These are phyloP conservation scores for Scrobipalpa atriplicella DNA, from an alignment of 2,888 invertebrate species.

Conservation along the genomic window DNA sequence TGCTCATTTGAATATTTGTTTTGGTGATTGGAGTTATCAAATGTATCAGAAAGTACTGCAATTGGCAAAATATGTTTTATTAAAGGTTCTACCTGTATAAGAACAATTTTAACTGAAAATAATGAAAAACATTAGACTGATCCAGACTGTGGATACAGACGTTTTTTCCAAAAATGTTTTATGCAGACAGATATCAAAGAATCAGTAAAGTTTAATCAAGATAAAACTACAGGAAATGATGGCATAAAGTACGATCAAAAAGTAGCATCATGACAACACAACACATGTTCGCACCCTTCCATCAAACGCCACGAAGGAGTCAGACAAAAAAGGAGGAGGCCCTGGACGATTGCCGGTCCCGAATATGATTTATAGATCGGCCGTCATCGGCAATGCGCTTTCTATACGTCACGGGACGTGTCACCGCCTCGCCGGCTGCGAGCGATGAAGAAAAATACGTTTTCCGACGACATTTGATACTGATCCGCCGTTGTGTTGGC, in stretches of 20 bases:
- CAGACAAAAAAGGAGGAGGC: slow-evolving; percentile 79
- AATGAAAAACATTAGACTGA: too few species aligned
- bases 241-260: slow-evolving; percentile 39
- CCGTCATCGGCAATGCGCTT: slow-evolving; percentile 79
- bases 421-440: slow-evolving; percentile 52
- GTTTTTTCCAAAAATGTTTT: too few species aligned
- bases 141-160: too few species aligned
- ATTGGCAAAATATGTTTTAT: too few species aligned
- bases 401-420: slow-evolving; percentile 71
- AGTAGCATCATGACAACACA: slow-evolving; percentile 38
- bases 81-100: too few species aligned
- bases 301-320: slow-evolving; percentile 59
- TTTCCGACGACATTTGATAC: slow-evolving; percentile 37
- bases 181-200: too few species aligned
- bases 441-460: slow-evolving; percentile 55
- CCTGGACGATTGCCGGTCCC: slow-evolving; percentile 69
- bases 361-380: slow-evolving; percentile 80
- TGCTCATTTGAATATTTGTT: slow-evolving; percentile 38
- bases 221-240: neutral
- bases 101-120: too few species aligned
- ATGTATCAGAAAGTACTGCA: too few species aligned
- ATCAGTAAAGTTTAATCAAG: neutral
- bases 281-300: slow-evolving; percentile 71
- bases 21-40: too few species aligned
- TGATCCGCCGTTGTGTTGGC: slow-evolving; percentile 14